These are phyloP conservation scores for Trachelus stipa DNA, from an alignment of 2,888 invertebrate species.

Conservation along the genomic window DNA sequence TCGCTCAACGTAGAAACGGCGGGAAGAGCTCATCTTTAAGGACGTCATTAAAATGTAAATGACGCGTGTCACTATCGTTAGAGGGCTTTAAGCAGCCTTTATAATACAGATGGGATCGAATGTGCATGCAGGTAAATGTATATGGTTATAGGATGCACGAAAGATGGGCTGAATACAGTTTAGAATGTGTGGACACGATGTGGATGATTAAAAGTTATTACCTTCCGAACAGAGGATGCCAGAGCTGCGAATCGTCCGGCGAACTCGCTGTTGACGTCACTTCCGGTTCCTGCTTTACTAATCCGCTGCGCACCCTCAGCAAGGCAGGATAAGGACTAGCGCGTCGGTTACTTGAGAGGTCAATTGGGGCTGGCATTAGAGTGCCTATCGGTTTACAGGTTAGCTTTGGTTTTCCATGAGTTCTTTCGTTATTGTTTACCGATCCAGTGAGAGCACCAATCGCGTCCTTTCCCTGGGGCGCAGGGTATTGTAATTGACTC, in stretches of 20 bases:
- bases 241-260: conserved; percentile 73
- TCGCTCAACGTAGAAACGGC: not conserved
- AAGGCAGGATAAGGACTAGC: conserved; percentile 51
- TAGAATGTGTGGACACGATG: not conserved
- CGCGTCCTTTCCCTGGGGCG: conserved; percentile 9
- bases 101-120: too few species aligned
- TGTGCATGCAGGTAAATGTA: not conserved
- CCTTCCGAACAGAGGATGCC: conserved; percentile 91
- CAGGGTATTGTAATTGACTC: conserved; percentile 16
- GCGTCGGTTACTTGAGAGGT: conserved; percentile 55
- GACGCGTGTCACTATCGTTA: conserved; percentile 25
- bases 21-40: not conserved
- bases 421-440: conserved; percentile 27
- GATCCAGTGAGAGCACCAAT: conserved; percentile 21
- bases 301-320: conserved; percentile 55
- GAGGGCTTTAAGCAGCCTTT: too few species aligned
- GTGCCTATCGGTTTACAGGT: conserved; percentile 62
- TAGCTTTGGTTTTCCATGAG: conserved; percentile 51
- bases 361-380: conserved; percentile 61
- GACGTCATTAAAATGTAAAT: conserved; percentile 38
- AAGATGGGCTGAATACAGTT: not conserved
- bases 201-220: conserved; percentile 66
- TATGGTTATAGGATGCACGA: not conserved
- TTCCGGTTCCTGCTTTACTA: conserved; percentile 61
- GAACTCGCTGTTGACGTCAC: conserved; percentile 60